phyloP scores from a whole-genome alignment of 2,113 vertebrate genomes.

The Amphiprion ocellaris region DNA sequence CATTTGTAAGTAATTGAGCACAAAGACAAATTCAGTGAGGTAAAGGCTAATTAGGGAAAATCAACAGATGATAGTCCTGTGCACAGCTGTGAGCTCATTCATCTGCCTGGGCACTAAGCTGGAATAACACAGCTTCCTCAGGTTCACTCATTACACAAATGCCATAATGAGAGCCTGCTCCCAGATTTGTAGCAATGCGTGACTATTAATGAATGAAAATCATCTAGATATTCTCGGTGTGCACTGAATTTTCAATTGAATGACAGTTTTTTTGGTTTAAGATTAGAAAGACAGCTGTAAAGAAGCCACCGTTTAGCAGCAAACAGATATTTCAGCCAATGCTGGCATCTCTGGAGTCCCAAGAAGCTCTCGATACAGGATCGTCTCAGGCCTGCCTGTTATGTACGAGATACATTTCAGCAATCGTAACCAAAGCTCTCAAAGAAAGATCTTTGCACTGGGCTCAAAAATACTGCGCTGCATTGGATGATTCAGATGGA shows the following conservation, averaged over 20 bases:
- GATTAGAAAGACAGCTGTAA: not conserved
- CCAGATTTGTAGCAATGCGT: not conserved
- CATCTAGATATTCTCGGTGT: not conserved
- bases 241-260: slow-evolving; percentile 3
- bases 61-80: slow-evolving; percentile 3
- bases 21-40: not conserved
- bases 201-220: slow-evolving; percentile 1
- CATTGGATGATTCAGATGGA: not conserved
- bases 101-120: not conserved
- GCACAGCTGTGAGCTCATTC: slow-evolving; percentile 19
- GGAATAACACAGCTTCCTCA: slow-evolving; percentile 2
- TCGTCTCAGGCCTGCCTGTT: no score
- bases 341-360: no score
- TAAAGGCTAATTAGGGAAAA: slow-evolving; percentile 29
- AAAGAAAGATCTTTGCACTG: not conserved
- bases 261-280: not conserved
- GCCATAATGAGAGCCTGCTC: not conserved
- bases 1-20: slow-evolving; percentile 1
- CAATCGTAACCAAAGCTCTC: no score
- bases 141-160: slow-evolving; percentile 10
- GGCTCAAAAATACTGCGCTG: not conserved
- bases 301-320: not conserved
- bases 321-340: no score
- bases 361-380: not conserved
- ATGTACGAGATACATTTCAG: no score